phyloP scores from a whole-genome alignment of 2,888 invertebrate species.

The Monoplex corrugatus region DNA sequence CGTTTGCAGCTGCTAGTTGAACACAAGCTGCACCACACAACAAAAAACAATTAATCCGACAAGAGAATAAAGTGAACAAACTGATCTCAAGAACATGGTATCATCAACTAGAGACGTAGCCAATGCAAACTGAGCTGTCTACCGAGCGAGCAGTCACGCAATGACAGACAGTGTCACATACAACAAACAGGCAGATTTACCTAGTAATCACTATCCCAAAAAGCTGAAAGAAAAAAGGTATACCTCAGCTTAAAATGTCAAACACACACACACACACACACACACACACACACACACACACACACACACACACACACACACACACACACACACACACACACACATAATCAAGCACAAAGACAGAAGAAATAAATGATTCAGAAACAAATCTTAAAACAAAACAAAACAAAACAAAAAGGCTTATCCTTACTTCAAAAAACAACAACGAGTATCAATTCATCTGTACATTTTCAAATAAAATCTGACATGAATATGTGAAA shows the following conservation, averaged over 20 bases:
- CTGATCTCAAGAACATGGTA: not conserved
- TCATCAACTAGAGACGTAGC: slow-evolving; percentile 9
- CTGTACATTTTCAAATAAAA: not conserved
- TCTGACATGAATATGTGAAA: not conserved
- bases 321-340: no score
- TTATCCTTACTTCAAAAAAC: not conserved
- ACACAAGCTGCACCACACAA: not conserved
- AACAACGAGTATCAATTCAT: not conserved
- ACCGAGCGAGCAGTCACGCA: slow-evolving; percentile 6
- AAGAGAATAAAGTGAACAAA: not conserved
- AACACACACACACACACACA: slow-evolving; percentile 19
- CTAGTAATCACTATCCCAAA: slow-evolving; percentile 70
- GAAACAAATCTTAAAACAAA: no score
- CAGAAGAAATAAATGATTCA: not conserved
- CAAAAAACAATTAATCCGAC: not conserved
- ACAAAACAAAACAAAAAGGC: not conserved
- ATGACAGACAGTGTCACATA: slow-evolving; percentile 2
- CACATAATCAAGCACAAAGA: not conserved
- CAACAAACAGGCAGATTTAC: slow-evolving; percentile 54
- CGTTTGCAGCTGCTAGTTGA: not conserved
- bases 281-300: not conserved
- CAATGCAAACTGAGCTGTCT: slow-evolving; percentile 31
- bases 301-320: not conserved
- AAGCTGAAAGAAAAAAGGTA: slow-evolving; percentile 64
- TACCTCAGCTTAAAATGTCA: no score